These are phyloP conservation scores for Lutjanus argentimaculatus DNA, from an alignment of 2,797 vertebrate species.

Conservation along the genomic window DNA sequence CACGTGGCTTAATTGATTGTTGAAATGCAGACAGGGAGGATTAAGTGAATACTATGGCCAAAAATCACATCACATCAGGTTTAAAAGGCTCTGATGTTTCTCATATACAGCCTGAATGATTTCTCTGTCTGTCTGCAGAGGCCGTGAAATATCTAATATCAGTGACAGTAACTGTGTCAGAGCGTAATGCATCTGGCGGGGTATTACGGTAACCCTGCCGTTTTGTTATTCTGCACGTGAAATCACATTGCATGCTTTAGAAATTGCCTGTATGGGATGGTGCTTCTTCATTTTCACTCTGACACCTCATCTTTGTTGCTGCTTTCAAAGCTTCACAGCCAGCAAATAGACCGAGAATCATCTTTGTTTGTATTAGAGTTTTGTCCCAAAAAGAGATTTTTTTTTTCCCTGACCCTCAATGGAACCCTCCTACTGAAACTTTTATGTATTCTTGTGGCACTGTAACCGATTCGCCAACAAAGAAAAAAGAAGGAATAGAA, in stretches of 20 bases:
- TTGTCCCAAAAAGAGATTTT: constrained; percentile 35
- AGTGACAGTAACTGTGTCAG: constrained; percentile 53
- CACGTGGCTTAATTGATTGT: constrained; percentile 39
- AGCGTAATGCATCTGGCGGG: constrained; percentile 39
- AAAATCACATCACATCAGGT: constrained; percentile 29
- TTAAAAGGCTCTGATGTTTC: constrained; percentile 33
- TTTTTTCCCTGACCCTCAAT: constrained; percentile 45
- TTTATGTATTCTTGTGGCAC: constrained; percentile 74
- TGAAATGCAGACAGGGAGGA: constrained; percentile 6
- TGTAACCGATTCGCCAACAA: constrained; percentile 70
- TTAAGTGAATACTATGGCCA: not conserved
- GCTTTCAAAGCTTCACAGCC: constrained; percentile 51
- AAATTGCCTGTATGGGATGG: constrained; percentile 56
- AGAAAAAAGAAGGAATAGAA: constrained; percentile 64
- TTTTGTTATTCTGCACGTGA: constrained; percentile 61
- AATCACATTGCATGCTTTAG: constrained; percentile 60
- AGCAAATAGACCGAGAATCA: constrained; percentile 53
- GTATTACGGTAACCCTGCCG: constrained; percentile 50
- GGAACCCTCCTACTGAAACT: constrained; percentile 60
- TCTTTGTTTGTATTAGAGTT: constrained; percentile 67
- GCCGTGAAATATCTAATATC: constrained; percentile 62
- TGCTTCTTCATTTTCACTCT: constrained; percentile 66
- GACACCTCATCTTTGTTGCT: constrained; percentile 65
- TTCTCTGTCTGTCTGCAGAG: constrained; percentile 28
- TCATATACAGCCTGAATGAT: constrained; percentile 45